These are phyloP conservation scores for Pygoscelis antarcticus DNA, from an alignment of 2,113 vertebrate genomes.

Conservation along the genomic window DNA sequence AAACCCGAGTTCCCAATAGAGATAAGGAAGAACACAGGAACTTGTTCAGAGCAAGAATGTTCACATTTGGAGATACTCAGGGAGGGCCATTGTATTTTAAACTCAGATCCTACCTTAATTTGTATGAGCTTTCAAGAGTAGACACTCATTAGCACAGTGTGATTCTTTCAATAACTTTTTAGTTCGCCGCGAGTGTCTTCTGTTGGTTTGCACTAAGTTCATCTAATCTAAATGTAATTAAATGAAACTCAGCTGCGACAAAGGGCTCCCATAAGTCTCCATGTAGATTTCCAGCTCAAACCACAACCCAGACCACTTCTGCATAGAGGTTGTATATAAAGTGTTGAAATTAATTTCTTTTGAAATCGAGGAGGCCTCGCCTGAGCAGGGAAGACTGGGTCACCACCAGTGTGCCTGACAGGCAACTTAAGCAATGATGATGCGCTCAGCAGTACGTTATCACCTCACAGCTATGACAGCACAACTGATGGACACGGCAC, in stretches of 20 bases:
- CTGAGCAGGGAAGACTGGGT: not conserved
- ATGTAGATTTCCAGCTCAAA: not conserved
- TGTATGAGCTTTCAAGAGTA: constrained; percentile 1
- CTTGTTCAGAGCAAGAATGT: constrained; percentile 35
- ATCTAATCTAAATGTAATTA: not conserved
- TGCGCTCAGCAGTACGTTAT: not conserved
- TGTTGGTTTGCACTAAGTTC: not conserved
- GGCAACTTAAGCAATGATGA: not conserved
- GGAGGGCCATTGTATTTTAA: not conserved
- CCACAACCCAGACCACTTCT: not conserved
- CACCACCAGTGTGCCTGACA: not conserved
- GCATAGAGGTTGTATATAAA: not conserved
- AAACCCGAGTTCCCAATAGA: not conserved
- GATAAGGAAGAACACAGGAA: constrained; percentile 1
- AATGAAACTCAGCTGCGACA: not conserved
- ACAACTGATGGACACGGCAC: not conserved
- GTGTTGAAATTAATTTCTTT: not conserved
- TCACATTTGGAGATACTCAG: not conserved
- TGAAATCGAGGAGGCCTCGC: accelerated
- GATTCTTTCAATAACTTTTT: not conserved
- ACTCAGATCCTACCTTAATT: not conserved
- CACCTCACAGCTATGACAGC: not conserved
- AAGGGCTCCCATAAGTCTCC: not conserved
- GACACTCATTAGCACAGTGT: not conserved
- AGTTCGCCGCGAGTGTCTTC: not conserved